Conservation (phyloP, 2,797 vertebrate genomes). For the Phaenicophaeus curvirostris region DNA sequence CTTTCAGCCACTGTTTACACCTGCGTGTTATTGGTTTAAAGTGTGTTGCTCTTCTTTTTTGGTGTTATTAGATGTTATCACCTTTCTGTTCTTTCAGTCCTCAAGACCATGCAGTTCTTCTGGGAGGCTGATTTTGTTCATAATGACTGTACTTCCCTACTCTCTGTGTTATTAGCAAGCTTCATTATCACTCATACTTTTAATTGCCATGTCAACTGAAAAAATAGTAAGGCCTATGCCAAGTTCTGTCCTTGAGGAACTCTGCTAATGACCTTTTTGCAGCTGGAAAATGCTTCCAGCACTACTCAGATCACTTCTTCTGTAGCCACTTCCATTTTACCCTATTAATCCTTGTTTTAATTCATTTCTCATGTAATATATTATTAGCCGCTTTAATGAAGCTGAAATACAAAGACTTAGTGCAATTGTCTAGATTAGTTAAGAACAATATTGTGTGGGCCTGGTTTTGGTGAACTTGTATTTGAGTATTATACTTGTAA, state of each 20-base stretch:
- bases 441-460: not conserved
- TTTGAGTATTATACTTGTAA: no score
- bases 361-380: not conserved
- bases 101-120: not conserved
- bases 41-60: not conserved
- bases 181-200: conserved; percentile 14
- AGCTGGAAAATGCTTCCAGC: conserved; percentile 28
- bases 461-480: not conserved
- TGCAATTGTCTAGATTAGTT: not conserved
- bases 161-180: not conserved
- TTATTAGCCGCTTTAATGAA: not conserved
- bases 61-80: not conserved
- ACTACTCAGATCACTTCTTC: conserved; percentile 2
- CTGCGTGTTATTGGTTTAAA: not conserved
- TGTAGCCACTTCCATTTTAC: conserved; percentile 11
- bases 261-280: conserved; percentile 18
- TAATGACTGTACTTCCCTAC: not conserved
- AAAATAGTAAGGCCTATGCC: not conserved
- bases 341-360: conserved; percentile 1
- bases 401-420: not conserved
- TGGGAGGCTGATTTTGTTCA: fast-evolving
- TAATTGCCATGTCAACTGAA: conserved; percentile 10
- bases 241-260: conserved; percentile 16
- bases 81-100: not conserved
- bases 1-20: not conserved